These are phyloP conservation scores for Eucera pruinosa DNA, from an alignment of 2,888 invertebrate species.

Conservation along the genomic window DNA sequence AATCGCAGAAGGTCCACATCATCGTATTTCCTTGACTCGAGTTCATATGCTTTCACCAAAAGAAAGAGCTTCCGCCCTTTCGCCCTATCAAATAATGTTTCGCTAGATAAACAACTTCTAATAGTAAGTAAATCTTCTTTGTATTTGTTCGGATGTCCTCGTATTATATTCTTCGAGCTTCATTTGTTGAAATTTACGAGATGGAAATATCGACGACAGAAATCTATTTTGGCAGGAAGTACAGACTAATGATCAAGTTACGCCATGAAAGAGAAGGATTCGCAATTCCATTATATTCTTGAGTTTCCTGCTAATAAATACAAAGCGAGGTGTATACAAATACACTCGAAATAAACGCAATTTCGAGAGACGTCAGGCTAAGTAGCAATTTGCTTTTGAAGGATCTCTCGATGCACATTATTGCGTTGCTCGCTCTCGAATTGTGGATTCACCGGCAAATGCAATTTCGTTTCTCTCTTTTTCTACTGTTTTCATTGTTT, in stretches of 20 bases:
- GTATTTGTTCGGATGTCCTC: background rate
- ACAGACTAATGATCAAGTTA: slow-evolving; percentile 41
- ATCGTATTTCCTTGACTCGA: slow-evolving; percentile 13
- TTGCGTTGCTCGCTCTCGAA: background rate
- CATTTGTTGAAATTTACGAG: background rate
- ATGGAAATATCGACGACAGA: slow-evolving; percentile 13
- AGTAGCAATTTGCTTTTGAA: slow-evolving; percentile 12
- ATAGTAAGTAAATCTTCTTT: slow-evolving; percentile 17
- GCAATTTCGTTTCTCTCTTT: background rate
- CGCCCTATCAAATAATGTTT: slow-evolving; percentile 12
- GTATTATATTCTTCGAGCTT: background rate
- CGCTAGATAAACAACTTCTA: slow-evolving; percentile 24
- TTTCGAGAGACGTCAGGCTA: background rate
- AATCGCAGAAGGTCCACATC: background rate
- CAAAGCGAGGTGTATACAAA: slow-evolving; percentile 1
- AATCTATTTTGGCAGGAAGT: slow-evolving; percentile 38
- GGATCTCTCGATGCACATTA: slow-evolving; percentile 9
- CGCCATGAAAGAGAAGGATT: slow-evolving; percentile 22
- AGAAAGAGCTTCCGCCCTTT: slow-evolving; percentile 5
- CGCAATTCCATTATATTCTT: slow-evolving; percentile 49
- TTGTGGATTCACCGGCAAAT: background rate
- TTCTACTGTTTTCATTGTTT: background rate
- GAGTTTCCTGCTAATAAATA: slow-evolving; percentile 38
- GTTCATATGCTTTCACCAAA: slow-evolving; percentile 29
- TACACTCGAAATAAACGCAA: slow-evolving; percentile 18